phyloP scores from a whole-genome alignment of 2,113 vertebrate genomes.

The Choloepus hoffmanni region DNA sequence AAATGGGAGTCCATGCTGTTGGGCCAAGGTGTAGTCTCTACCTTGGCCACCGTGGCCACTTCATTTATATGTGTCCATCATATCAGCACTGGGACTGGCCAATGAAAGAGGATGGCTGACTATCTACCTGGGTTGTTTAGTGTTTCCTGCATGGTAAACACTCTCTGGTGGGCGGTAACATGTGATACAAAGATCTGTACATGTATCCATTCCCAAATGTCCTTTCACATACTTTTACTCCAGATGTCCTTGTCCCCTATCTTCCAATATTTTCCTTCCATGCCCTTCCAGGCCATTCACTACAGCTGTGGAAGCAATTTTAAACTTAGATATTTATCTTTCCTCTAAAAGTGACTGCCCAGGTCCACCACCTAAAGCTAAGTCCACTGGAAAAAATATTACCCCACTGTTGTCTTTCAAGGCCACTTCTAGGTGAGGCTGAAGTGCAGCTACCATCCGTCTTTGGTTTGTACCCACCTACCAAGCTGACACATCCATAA shows the following conservation, averaged over 20 bases:
- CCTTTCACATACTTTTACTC: not conserved
- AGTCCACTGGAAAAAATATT: not conserved
- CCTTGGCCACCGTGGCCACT: not conserved
- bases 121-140: too few species aligned
- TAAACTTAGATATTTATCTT: not conserved
- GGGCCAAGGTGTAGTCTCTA: not conserved
- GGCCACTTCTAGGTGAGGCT: not conserved
- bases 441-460: not conserved
- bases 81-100: not conserved
- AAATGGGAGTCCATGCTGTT: not conserved
- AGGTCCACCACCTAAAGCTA: not conserved
- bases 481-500: not conserved
- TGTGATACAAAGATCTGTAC: not conserved
- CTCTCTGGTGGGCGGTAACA: not conserved
- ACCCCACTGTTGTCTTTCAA: not conserved
- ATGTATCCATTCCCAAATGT: not conserved
- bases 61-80: not conserved
- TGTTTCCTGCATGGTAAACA: not conserved
- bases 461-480: not conserved
- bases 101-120: not conserved
- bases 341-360: not conserved
- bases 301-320: too few species aligned
- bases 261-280: slow-evolving; percentile 9
- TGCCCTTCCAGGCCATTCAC: not conserved
- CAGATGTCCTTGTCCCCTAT: not conserved